These are phyloP conservation scores for Hemaris fuciformis DNA, from an alignment of 2,888 invertebrate genomes.

Conservation along the genomic window DNA sequence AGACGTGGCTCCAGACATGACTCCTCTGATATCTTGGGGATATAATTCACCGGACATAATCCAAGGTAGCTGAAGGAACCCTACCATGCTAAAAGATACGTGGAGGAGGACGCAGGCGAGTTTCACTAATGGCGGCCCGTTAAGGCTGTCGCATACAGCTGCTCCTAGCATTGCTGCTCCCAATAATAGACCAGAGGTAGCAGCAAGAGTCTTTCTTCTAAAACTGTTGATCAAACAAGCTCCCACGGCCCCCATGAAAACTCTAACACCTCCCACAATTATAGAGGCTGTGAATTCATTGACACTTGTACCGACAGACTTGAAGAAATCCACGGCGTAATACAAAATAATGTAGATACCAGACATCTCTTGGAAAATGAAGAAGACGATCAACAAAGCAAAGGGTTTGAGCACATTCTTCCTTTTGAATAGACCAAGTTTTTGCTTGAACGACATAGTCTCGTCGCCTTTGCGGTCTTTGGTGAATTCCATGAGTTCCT, in stretches of 20 bases:
- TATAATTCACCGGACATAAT: conserved; percentile 88
- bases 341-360: conserved; percentile 88
- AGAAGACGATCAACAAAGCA: conserved; percentile 83
- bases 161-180: conserved; percentile 85
- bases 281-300: conserved; percentile 87
- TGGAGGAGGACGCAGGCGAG: conserved; percentile 84
- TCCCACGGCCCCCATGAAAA: conserved; percentile 85
- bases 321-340: conserved; percentile 87
- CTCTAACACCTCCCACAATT: conserved; percentile 84
- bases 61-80: conserved; percentile 88
- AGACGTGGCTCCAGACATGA: conserved; percentile 86
- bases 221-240: conserved; percentile 85
- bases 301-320: conserved; percentile 84
- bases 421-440: conserved; percentile 67
- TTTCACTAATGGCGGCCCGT: conserved; percentile 72
- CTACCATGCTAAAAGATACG: conserved; percentile 88
- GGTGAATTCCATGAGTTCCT: conserved; percentile 83
- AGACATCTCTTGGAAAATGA: conserved; percentile 86
- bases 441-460: conserved; percentile 62
- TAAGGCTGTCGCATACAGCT: conserved; percentile 79
- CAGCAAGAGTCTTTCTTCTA: conserved; percentile 83
- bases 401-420: conserved; percentile 86
- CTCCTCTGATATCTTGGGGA: conserved; percentile 85
- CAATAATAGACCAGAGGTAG: conserved; percentile 84
- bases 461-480: conserved; percentile 65